Evolutionary conservation across 1,140 invertebrate genomes (phyloP), one percentile per base, ranked within the genome.

Genomic region (Choristoneura fumiferana): DNA sequence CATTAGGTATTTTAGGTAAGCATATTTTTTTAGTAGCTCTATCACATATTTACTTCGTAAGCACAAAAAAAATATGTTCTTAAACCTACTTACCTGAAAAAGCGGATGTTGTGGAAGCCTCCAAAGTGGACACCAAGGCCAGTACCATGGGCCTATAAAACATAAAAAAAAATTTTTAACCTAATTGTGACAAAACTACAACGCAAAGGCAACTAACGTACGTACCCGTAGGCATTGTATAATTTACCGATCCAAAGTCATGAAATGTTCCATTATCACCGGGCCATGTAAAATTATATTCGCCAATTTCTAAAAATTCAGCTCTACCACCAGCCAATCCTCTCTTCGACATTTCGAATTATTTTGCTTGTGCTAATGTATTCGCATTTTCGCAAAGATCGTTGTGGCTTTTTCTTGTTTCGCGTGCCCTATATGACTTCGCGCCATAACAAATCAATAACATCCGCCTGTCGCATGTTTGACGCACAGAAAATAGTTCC

Each of bases 51-150:
- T n/a, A n/a, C n/a, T n/a, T n/a, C n/a, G n/a, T n/a, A n/a, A n/a
- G n/a, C n/a, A n/a, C n/a, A n/a, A n/a, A n/a, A n/a, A n/a, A n/a
- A 29, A 3, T 6, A 29, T 2, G 6, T 29, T 29, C 22, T 29
- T 29, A n/a, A n/a, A n/a, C 6, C 6, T 29, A 6, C 22, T 6
- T 29, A 89, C 89, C 77, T 92, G 91, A 81, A 91, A 92, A 52
- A 95, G 76, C 36, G 94, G 89, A 84, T 95, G 94, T 78, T 95
- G 94, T 9, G 93, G 90, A 15, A 92, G 79, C 65, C 91, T 90
- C 94, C 94, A 95, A 58, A 91, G 79, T 18, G 91, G 90, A 78
- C 93, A 93, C 92, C 92, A 93, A 13, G 91, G 91, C 91, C 91
- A 90, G 58, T 89, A 92, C 91, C 91, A 92, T 33, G 90, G 91